Evolutionary conservation across 2,888 invertebrate species (phyloP), one percentile per base, ranked within the genome.

Genomic region (Teleogryllus oceanicus): DNA sequence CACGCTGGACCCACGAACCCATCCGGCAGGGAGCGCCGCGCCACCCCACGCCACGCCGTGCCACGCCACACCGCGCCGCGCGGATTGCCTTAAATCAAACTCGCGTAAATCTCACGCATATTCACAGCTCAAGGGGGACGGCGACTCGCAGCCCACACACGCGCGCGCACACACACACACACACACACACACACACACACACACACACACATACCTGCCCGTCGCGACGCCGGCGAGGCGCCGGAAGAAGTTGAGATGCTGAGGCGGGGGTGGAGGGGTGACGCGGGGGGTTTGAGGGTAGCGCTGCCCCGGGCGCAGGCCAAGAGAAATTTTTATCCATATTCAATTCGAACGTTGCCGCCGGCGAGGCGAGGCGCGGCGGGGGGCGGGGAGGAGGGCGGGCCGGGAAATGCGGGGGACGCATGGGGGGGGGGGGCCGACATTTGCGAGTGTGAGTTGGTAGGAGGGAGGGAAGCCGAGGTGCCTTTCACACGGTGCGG

Each of bases 281-380:
- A n/a, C n/a, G 37, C 13, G 62, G 62, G 62, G 11, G 62, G 16
- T 37, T 62, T 18, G 16, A 62, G 62, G 62, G 62, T 62, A 18
- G 62, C 62, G n/a, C n/a, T n/a, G 62, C 62, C 62, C 62, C 62
- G 16, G n/a, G 62, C 62, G 16, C 62, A n/a, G 62, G 62, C n/a
- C 62, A n/a, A 62, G 62, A 62, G 79, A 81, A 84, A 85, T 85
- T 86, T 86, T 86, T 86, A 86, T 86, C 86, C 86, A 86, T 86
- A 86, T 86, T 86, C 86, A 86, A 86, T 86, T 86, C 85, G 85
- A 85, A 62, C 62, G 62, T 13, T n/a, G 62, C 62, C 62, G 5
- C 62, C 62, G 62, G 62, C 62, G n/a, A n/a, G 16, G 62, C 16
- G 16, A 3, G 13, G 16, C 16, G 62, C 0, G 62, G 62, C 16